A percentile compares a stretch with the other conserved stretches of the same genome.
These are phyloP conservation scores for Plebejus melissa DNA, from an alignment of 2,888 invertebrate species.

Conservation along the genomic window DNA sequence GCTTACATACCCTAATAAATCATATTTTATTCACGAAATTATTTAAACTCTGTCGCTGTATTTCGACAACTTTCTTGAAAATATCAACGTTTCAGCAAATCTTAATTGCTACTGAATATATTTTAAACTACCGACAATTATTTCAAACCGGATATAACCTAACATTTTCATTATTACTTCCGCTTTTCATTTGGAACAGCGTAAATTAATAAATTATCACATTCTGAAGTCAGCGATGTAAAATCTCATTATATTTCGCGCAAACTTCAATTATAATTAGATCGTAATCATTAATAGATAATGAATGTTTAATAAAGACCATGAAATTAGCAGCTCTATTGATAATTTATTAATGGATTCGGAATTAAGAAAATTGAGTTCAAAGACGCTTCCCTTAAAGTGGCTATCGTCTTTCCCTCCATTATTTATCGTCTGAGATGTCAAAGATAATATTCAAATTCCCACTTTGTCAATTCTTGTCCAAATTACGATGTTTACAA, in stretches of 20 bases:
- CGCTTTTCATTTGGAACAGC: not conserved
- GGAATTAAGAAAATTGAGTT: conserved; percentile 22
- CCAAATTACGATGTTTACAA: not conserved
- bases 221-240: not conserved
- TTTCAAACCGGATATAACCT: not conserved
- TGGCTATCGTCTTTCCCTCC: conserved; percentile 26
- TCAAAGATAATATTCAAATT: conserved; percentile 28
- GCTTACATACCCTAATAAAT: too few relatives aligned
- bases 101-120: too few relatives aligned
- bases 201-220: not conserved
- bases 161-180: not conserved
- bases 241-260: not conserved
- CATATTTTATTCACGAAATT: too few relatives aligned
- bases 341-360: conserved; percentile 26
- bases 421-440: conserved; percentile 20
- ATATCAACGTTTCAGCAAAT: too few relatives aligned
- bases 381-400: conserved; percentile 8
- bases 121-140: too few relatives aligned
- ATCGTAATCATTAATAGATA: conserved; percentile 5
- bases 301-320: not conserved
- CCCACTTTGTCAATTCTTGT: conserved; percentile 17
- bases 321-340: conserved; percentile 7
- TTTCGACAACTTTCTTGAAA: too few relatives aligned
- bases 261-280: not conserved
- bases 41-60: too few relatives aligned